A percentile compares a stretch with the other conserved stretches of the same genome.
Conservation (phyloP, 2,113 vertebrate species). For the cattle (Bos taurus) region ARS-UCD2.0 NC_037349.1:31623501-31624000, state of each 20-base stretch:
- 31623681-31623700: neutral
- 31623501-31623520: neutral
- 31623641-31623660: neutral
- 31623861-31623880: neutral
- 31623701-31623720: neutral
- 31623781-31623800: no score
- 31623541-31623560: neutral
- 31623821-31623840: neutral
- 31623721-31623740: neutral
- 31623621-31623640: neutral
- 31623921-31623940: neutral
- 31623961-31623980: neutral
- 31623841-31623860: neutral
- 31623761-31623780: neutral
- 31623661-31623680: neutral
- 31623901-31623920: neutral
- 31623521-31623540: neutral
- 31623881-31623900: neutral
- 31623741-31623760: neutral
- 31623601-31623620: neutral
- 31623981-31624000: conserved; percentile 95
- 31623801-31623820: rapidly evolving
- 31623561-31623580: neutral
- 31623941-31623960: no score
- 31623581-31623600: neutral